Base-by-base conservation (phyloP, 1,140 invertebrate species). In the Lepidurus packardi region DNA sequence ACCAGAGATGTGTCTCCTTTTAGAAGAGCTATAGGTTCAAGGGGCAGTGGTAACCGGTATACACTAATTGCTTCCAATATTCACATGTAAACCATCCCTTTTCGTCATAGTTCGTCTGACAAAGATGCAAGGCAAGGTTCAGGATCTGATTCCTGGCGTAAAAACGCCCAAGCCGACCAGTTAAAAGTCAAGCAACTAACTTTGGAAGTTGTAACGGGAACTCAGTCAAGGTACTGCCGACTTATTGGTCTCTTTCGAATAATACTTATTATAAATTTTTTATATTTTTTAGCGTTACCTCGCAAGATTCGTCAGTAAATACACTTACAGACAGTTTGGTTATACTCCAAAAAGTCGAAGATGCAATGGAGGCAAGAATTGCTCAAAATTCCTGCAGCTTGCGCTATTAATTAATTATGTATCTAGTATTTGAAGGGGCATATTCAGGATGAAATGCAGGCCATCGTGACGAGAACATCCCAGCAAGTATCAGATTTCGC, bases 271-370 rank as follows among this genome's bases (percentile, higher is more conserved):
- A 4, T 34, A 34, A 9, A 34, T 21, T 13, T 10, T 9, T 77
- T 77, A 6, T 41, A 47, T 42, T 7, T 41, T 53, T 6, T 77
- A 45, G 25, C 44, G 16, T 9, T 44, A 16, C 24, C 47, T 45
- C 25, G 0, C 34, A 77, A 45, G 43, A 45, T 10, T 47, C 16
- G 24, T 41, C 43, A 24, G 75, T 42, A 42, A 42, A 16, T 8
- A 77, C 34, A 16, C 43, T 77, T 34, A 47, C 25, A 88, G 88
- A 81, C 88, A 92, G 94, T 80, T 87, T 97, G 43, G 92, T 90
- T n/a, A 88, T 94, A 74, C 85, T 98, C 73, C 90, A 92, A 77
- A 94, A 93, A 84, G 86, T 96, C 80, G 91, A 93, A 43, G 93
- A 94, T 83, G 91, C 93, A 24, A 89, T 95, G 53, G 93, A 94